A percentile compares a stretch with the other conserved stretches of the same genome.
phyloP scores from a whole-genome alignment of 2,797 vertebrate species.

The Oophaga sylvatica region DNA sequence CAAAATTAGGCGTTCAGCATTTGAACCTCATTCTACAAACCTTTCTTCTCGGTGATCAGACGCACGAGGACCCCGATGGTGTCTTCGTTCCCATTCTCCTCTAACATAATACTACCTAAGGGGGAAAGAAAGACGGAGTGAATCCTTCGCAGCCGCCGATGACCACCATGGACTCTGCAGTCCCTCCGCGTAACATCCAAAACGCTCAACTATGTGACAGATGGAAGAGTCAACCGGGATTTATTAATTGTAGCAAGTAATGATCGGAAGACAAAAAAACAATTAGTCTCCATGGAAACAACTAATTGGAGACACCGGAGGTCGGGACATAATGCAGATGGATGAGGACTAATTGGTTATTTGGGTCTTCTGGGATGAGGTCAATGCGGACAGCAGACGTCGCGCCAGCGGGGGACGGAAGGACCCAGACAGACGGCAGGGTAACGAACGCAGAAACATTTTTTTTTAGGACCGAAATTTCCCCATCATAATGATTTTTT shows the following conservation, averaged over 20 bases:
- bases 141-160: no score
- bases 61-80: conserved; percentile 93
- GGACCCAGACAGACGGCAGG: neutral
- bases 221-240: neutral
- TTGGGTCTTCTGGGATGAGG: neutral
- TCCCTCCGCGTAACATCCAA: no score
- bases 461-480: no score
- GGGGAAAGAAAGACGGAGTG: neutral
- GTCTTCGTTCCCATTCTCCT: conserved; percentile 88
- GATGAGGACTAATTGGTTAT: neutral
- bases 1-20: no score
- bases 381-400: neutral
- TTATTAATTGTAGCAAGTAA: neutral
- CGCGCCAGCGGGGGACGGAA: neutral
- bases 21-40: conserved; percentile 67
- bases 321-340: neutral
- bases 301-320: neutral
- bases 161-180: no score
- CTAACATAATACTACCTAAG: conserved; percentile 74
- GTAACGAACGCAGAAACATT: no score
- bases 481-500: neutral
- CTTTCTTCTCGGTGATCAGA: conserved; percentile 95
- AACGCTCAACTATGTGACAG: neutral
- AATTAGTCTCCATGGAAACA: conserved; percentile 17
- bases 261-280: neutral